Conservation (phyloP, 2,113 vertebrate genomes). For the Malurus elegans region DNA sequence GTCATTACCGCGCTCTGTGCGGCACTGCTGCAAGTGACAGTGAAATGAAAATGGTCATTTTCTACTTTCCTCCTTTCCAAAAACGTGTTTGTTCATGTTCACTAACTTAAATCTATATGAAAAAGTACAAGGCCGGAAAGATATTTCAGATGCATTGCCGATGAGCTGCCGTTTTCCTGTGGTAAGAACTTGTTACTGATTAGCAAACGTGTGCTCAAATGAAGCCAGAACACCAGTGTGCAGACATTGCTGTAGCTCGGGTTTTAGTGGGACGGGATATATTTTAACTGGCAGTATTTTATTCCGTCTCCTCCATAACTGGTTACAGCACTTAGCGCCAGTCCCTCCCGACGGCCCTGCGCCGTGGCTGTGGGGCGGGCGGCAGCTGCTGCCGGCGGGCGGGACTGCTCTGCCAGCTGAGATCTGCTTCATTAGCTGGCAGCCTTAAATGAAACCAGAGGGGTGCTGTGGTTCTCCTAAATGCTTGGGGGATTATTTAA, state of each 20-base stretch:
- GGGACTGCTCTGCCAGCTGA: background rate
- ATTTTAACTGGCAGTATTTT: background rate
- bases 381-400: background rate
- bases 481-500: background rate
- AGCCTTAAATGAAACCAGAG: background rate
- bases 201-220: fast-evolving
- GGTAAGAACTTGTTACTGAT: background rate
- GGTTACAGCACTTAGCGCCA: background rate
- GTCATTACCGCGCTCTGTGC: fast-evolving
- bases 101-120: background rate
- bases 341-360: fast-evolving
- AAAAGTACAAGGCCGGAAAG: background rate
- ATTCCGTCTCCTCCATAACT: background rate
- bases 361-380: fast-evolving
- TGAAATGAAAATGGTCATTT: background rate
- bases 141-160: background rate
- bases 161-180: background rate
- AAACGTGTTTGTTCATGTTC: background rate
- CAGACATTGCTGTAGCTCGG: background rate
- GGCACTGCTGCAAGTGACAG: no score
- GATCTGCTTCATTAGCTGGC: background rate
- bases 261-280: background rate
- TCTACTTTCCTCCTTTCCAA: background rate
- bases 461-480: background rate
- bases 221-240: background rate